Evolutionary conservation across 2,888 invertebrate species (phyloP).

Genomic region (Erynnis tages): DNA sequence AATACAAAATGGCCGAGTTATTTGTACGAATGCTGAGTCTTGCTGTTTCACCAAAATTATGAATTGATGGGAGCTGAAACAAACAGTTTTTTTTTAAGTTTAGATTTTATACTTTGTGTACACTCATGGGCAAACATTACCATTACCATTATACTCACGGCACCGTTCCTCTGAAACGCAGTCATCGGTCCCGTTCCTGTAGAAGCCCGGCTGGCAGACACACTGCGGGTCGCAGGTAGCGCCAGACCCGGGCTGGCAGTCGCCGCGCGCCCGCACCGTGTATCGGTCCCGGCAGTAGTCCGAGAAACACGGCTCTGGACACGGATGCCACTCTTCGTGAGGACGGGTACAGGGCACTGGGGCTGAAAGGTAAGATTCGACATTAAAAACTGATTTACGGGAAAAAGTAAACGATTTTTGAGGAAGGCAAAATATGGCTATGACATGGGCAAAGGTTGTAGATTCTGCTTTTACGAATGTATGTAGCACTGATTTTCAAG

Average conservation of each 20-base stretch:
- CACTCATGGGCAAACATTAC: no score
- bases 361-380: constrained; percentile 37
- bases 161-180: constrained; percentile 41
- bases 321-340: constrained; percentile 44
- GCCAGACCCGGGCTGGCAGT: constrained; percentile 28
- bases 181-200: constrained; percentile 37
- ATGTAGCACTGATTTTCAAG: no score
- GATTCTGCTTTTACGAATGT: no score
- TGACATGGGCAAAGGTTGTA: no score
- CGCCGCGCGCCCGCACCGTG: constrained; percentile 6
- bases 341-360: constrained; percentile 44
- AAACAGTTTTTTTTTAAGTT: no score
- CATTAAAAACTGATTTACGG: neutral
- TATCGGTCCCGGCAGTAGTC: constrained; percentile 41
- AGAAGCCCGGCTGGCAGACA: constrained; percentile 40
- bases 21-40: no score
- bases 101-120: no score
- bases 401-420: no score
- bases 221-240: constrained; percentile 42
- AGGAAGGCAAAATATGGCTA: no score
- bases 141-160: constrained; percentile 35
- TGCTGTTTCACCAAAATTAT: no score
- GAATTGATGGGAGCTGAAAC: neutral
- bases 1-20: no score
- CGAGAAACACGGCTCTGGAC: constrained; percentile 41